Conservation (phyloP, 2,113 vertebrate genomes). For the Phasianus colchicus region DNA sequence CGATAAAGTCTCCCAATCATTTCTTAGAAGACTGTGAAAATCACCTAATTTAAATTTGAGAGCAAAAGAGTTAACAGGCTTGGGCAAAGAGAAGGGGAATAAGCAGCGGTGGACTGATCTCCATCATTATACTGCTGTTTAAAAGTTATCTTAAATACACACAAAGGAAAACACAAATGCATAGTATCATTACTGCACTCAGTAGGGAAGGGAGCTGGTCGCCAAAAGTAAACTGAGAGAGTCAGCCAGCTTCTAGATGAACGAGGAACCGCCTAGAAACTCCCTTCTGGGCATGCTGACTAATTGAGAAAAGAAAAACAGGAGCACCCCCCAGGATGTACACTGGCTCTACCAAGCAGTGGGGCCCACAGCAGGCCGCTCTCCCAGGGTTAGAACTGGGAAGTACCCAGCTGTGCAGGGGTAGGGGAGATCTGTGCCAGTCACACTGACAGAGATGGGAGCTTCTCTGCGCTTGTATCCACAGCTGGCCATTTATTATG, state of each 20-base stretch:
- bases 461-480: not conserved
- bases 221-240: not conserved
- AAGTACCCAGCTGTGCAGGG: not conserved
- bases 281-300: not conserved
- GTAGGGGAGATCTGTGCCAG: not conserved
- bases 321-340: not conserved
- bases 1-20: not conserved
- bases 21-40: not conserved
- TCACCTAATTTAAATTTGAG: not conserved
- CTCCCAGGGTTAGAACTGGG: not conserved
- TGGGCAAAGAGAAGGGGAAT: not conserved
- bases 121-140: not conserved
- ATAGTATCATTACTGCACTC: not conserved
- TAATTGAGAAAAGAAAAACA: not conserved
- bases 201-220: not conserved
- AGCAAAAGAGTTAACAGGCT: not conserved
- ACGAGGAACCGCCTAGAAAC: not conserved
- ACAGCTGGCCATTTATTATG: not conserved
- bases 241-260: not conserved
- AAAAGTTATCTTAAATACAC: not conserved
- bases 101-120: not conserved
- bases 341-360: not conserved
- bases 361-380: fast-evolving
- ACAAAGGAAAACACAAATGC: not conserved
- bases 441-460: not conserved